These are phyloP conservation scores for Acleris holmiana DNA, from an alignment of 2,888 invertebrate species.

Conservation along the genomic window DNA sequence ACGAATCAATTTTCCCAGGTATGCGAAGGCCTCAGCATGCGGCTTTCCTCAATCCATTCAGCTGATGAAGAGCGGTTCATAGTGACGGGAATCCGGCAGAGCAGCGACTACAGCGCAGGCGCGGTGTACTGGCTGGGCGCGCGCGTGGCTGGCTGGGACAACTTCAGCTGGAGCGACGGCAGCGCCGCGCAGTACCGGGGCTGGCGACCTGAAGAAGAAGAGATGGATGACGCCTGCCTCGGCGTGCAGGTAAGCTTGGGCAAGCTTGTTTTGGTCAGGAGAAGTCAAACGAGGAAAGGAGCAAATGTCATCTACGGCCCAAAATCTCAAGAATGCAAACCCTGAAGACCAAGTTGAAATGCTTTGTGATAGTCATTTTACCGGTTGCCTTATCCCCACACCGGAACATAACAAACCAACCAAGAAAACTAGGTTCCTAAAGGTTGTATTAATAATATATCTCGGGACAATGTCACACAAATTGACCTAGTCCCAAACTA, in stretches of 20 bases:
- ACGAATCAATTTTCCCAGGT: constrained; percentile 69
- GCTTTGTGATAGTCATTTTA: too few relatives aligned
- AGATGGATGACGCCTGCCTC: constrained; percentile 64
- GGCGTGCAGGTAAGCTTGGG: constrained; percentile 66
- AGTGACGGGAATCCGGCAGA: constrained; percentile 87
- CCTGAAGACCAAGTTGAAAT: too few relatives aligned
- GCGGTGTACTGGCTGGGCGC: constrained; percentile 91
- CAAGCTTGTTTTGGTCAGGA: background rate
- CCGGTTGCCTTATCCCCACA: too few relatives aligned
- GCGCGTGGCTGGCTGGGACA: constrained; percentile 47
- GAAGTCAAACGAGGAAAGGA: background rate
- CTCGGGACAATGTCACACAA: too few relatives aligned
- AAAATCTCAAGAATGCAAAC: background rate
- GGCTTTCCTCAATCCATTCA: constrained; percentile 87
- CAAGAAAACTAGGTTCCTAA: too few relatives aligned
- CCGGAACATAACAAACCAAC: too few relatives aligned
- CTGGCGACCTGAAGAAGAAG: constrained; percentile 84
- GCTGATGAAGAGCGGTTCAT: constrained; percentile 89
- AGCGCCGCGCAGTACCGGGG: constrained; percentile 85
- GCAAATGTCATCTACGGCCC: too few relatives aligned
- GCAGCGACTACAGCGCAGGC: constrained; percentile 89
- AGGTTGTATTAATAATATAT: too few relatives aligned
- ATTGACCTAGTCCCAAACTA: too few relatives aligned
- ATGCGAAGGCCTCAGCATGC: constrained; percentile 89
- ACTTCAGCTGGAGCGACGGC: constrained; percentile 87